Conservation (phyloP, 2,113 vertebrate species). For the Zosterops lateralis region DNA sequence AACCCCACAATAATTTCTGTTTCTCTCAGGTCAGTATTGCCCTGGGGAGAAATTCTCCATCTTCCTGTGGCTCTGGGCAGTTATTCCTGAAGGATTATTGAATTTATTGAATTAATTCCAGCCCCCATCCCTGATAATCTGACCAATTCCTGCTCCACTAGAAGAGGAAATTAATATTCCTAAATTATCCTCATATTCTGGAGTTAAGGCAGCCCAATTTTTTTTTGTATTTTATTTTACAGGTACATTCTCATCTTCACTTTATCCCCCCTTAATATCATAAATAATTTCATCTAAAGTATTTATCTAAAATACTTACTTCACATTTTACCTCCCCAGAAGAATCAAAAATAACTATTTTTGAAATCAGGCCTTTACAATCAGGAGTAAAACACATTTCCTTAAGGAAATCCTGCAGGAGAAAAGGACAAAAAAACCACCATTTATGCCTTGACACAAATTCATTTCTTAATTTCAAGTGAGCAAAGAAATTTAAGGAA, state of each 20-base stretch:
- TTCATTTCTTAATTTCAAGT: background rate
- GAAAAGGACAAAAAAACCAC: background rate
- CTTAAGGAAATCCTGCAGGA: conserved; percentile 86
- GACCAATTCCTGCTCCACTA: background rate
- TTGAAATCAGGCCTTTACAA: conserved; percentile 85
- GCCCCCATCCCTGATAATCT: background rate
- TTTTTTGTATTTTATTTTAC: background rate
- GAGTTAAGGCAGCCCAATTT: background rate
- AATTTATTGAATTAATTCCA: background rate
- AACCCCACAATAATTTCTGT: background rate
- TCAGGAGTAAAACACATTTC: conserved; percentile 90
- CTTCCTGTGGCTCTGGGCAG: background rate
- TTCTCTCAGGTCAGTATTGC: background rate
- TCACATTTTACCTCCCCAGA: conserved; percentile 87
- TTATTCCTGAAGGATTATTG: background rate
- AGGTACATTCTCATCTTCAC: background rate
- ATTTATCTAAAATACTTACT: conserved; percentile 67
- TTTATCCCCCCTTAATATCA: background rate
- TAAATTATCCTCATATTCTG: background rate
- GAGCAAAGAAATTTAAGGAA: background rate
- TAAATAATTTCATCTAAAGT: background rate
- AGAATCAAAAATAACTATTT: conserved; percentile 84
- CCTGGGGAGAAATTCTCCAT: background rate
- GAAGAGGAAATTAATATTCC: background rate
- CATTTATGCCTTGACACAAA: background rate